A percentile compares a stretch with the other conserved stretches of the same genome.
Evolutionary conservation across 2,797 vertebrate genomes (phyloP).

Genomic region (Aviceda cuculoides): DNA sequence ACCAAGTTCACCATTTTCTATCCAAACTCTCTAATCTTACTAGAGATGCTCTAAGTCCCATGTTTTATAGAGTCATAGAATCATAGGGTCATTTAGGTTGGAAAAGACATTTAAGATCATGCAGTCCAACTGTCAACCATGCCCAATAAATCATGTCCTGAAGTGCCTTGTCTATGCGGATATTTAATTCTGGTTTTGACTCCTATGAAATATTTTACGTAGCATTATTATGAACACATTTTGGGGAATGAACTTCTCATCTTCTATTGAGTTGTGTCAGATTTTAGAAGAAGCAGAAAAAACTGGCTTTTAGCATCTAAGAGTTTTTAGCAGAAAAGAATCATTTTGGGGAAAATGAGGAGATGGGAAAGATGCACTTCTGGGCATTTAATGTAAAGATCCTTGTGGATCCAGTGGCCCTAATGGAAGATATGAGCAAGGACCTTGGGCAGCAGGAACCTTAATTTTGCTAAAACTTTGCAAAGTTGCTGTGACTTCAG

Average conservation of each 20-base stretch:
- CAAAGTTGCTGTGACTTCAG: background rate
- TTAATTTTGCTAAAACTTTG: background rate
- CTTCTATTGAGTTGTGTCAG: background rate
- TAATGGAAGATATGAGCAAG: background rate
- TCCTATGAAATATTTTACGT: background rate
- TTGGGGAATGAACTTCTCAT: background rate
- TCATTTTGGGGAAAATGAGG: background rate
- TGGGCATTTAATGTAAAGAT: background rate
- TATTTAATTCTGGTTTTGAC: background rate
- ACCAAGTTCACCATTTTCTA: background rate
- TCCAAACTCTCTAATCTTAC: background rate
- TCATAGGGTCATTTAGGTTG: no score
- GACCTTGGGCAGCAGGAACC: background rate
- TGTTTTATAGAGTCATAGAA: background rate
- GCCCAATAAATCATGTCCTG: no score
- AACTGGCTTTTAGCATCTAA: background rate
- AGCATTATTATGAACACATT: background rate
- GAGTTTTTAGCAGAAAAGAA: background rate
- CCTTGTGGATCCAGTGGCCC: background rate
- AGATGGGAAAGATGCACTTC: background rate
- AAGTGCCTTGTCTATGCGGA: no score
- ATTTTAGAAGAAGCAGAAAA: background rate
- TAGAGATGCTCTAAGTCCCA: fast-evolving
- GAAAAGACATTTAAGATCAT: no score
- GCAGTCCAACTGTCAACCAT: no score